Base-by-base conservation (phyloP, 2,888 invertebrate species). In the Amblyteles armatorius region DNA sequence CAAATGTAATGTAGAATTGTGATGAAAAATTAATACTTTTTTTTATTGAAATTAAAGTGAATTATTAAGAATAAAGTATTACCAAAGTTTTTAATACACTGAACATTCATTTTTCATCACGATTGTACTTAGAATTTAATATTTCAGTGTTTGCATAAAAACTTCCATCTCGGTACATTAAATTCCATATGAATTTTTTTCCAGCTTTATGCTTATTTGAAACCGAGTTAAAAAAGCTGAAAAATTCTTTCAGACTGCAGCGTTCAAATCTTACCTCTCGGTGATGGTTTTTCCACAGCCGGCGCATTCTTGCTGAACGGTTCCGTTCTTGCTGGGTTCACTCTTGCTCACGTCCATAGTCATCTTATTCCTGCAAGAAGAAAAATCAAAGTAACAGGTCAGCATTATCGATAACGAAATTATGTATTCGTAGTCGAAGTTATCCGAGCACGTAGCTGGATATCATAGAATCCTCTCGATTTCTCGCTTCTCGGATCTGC, bases 261-360 rank as follows among this genome's bases (percentile, higher is more conserved):
- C 1, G 16, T 19, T 76, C 0, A 22, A 11, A 36, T 60, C 57
- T 94, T 95, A 97, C 94, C 97, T 94, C 93, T 98, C 98, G 2
- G 96, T 97, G 94, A 98, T 98, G 88, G 96, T 95, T 94, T 98
- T 98, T 85, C 97, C 97, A 92, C 98, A 98, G 69, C 97, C 97
- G 6, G 97, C 97, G 92, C 98, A 98, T 88, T 97, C 96, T 90
- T 96, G 95, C 29, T 94, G 94, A 50, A 92, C 92, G n/a, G 92
- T 90, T 65, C 93, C 94, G 86, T 93, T 93, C 88, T 93, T 92
- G 85, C 88, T 91, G 40, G 93, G 89, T 84, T 93, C 93, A 74
- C 90, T 91, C 88, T 93, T 93, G 88, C 91, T 92, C 87, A 92
- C 92, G 89, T 94, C 93, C 94, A 94, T 94, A 90, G 93, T 93